Conservation (phyloP, 2,797 vertebrate genomes). For the Rhynchotus rufescens region DNA sequence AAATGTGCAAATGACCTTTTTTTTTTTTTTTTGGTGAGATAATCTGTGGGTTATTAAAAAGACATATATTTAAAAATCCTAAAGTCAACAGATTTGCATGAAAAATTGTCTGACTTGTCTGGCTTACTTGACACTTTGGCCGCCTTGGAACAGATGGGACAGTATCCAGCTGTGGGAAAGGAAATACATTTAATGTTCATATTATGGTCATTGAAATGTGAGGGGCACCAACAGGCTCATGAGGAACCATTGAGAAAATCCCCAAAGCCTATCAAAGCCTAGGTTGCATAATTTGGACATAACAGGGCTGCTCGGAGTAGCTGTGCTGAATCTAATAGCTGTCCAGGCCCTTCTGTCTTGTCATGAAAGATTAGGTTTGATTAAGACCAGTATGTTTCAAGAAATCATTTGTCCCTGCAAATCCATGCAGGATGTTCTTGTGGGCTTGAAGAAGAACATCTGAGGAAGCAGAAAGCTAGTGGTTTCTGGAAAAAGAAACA, state of each 20-base stretch:
- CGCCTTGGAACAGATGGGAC: slow-evolving; percentile 63
- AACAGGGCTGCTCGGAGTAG: slow-evolving; percentile 30
- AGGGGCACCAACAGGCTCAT: slow-evolving; percentile 49
- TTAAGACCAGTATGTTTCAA: slow-evolving; percentile 42
- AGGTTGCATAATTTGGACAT: slow-evolving; percentile 47
- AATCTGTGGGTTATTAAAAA: slow-evolving; percentile 66
- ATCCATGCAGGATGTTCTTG: slow-evolving; percentile 1
- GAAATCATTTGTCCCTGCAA: slow-evolving; percentile 24
- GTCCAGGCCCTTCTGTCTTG: slow-evolving; percentile 19
- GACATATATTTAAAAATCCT: slow-evolving; percentile 58
- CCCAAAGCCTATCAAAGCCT: slow-evolving; percentile 55
- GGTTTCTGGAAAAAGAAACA: background rate
- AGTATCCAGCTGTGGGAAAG: slow-evolving; percentile 69
- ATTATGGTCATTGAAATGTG: slow-evolving; percentile 42
- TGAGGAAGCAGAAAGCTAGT: background rate
- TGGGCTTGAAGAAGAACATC: slow-evolving; percentile 15
- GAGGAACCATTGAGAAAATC: slow-evolving; percentile 57
- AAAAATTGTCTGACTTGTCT: slow-evolving; percentile 64
- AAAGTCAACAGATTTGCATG: slow-evolving; percentile 71
- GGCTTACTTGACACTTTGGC: slow-evolving; percentile 64
- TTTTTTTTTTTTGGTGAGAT: background rate
- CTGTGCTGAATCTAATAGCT: slow-evolving; percentile 33
- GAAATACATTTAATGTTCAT: slow-evolving; percentile 55
- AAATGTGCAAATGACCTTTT: background rate
- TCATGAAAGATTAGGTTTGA: slow-evolving; percentile 51